Evolutionary conservation across 2,888 invertebrate genomes (phyloP), one percentile per base, ranked within the genome.

Genomic region (Ormyrus pomaceus): DNA sequence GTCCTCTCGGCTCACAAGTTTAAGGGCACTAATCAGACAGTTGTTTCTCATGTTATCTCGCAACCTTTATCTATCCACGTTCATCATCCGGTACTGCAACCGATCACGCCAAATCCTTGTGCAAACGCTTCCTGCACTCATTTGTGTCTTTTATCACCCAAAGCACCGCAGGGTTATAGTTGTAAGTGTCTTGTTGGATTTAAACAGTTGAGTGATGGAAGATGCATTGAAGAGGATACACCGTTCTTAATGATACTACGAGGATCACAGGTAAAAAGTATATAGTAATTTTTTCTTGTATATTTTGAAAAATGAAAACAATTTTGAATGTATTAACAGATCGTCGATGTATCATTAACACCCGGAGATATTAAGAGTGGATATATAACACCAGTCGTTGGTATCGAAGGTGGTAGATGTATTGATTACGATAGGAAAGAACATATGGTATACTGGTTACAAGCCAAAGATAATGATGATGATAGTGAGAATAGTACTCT

Each of bases 21-120:
- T 91, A 94, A 94, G 85, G 98, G 99, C 13, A 93, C 94, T 48
- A 98, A 98, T 89, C 97, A 98, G 90, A 97, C 97, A 0, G 97
- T 99, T 0, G 96, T 98, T 0, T 97, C 97, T 0, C 98, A 98
- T 90, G 92, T 98, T 77, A 98, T 99, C 84, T 97, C 97, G 3
- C 98, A 98, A 91, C 99, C 99, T 0, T 92, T 99, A 5, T 98
- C 98, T 8, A 97, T 99, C 82, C 97, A 97, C 87, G 98, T 98
- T 0, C 97, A 98, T 86, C 99, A 99, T 91, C 97, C 98, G 0
- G 96, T 97, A 0, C 92, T 99, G 69, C 99, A 99, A 90, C 98
- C 98, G 0, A 91, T 93, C 81, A 92, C 94, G 13, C 91, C 93
- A 0, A 95, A 95, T 83, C 98, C 98, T 0, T 99, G 99, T 90